Evolutionary conservation across 1,140 invertebrate species (phyloP).

Genomic region (Diplogasteroides magnus): DNA sequence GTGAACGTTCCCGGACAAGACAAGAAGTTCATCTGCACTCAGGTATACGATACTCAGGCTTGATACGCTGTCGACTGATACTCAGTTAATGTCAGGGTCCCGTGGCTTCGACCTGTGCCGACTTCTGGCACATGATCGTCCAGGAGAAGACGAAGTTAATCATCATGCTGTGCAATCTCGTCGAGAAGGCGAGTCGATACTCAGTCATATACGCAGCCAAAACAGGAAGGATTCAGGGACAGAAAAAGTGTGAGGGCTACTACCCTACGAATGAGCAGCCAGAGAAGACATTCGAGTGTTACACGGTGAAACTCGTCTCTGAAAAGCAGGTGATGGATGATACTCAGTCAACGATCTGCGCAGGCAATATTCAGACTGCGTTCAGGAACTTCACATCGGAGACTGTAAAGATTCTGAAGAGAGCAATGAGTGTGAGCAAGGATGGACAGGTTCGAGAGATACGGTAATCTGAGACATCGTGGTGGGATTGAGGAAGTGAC

Average conservation of each 20-base stretch:
- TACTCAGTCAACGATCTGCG: too few species aligned
- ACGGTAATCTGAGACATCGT: too few species aligned
- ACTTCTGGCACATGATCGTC: slow-evolving; percentile 15
- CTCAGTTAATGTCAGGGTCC: slow-evolving; percentile 4
- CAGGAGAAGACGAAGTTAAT: slow-evolving; percentile 10
- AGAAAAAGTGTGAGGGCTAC: neutral
- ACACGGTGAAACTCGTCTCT: neutral
- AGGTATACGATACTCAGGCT: neutral
- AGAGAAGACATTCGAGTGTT: neutral
- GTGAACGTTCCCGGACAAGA: slow-evolving; percentile 1
- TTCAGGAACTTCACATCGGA: too few species aligned
- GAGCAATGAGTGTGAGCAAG: neutral
- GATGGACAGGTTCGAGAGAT: too few species aligned
- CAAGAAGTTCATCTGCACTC: slow-evolving; percentile 12
- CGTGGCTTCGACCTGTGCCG: slow-evolving; percentile 1
- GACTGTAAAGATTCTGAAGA: neutral
- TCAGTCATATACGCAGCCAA: slow-evolving; percentile 2
- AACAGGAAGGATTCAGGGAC: neutral
- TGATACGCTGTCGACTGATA: neutral
- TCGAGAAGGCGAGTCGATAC: slow-evolving; percentile 8
- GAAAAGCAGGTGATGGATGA: neutral
- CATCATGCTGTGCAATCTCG: slow-evolving; percentile 15
- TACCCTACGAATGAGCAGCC: neutral
- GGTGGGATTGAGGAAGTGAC: too few species aligned
- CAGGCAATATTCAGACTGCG: too few species aligned